phyloP scores from a whole-genome alignment of 1,140 invertebrate genomes.

The Euglossa dilemma region DNA sequence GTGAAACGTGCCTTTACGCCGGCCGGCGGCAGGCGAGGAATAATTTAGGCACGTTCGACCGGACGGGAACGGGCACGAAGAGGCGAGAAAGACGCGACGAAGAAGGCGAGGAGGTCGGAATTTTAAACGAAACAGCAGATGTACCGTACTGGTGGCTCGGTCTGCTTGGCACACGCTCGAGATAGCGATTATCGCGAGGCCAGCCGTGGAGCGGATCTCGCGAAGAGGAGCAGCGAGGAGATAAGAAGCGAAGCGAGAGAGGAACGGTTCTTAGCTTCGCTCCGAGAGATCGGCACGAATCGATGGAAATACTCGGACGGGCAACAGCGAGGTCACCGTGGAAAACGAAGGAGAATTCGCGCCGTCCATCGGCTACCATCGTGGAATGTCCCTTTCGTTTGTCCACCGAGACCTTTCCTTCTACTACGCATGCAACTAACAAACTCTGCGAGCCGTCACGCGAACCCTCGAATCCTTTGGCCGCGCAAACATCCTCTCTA shows the following conservation, averaged over 20 bases:
- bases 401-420: slow-evolving; percentile 44
- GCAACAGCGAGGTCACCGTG: slow-evolving; percentile 10
- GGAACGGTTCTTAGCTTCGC: background rate
- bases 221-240: slow-evolving; percentile 10
- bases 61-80: background rate
- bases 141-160: background rate
- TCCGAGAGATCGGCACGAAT: slow-evolving; percentile 25
- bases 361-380: background rate
- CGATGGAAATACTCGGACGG: slow-evolving; percentile 1
- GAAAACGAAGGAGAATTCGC: slow-evolving; percentile 28
- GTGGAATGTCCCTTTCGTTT: slow-evolving; percentile 34
- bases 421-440: slow-evolving; percentile 25
- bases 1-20: slow-evolving; percentile 10
- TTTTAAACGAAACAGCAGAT: background rate
- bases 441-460: slow-evolving; percentile 32
- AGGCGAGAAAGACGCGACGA: too few relatives aligned
- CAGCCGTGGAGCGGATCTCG: slow-evolving; percentile 18
- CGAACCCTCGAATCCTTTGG: slow-evolving; percentile 6
- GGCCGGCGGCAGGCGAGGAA: background rate
- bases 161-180: background rate
- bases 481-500: background rate
- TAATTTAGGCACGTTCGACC: background rate
- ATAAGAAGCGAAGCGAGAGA: slow-evolving; percentile 27
- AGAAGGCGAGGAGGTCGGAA: background rate
- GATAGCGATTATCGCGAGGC: slow-evolving; percentile 21